A percentile compares a stretch with the other conserved stretches of the same genome.
Conservation (phyloP, 2,797 vertebrate genomes). For the Sebastes taczanowskii region DNA sequence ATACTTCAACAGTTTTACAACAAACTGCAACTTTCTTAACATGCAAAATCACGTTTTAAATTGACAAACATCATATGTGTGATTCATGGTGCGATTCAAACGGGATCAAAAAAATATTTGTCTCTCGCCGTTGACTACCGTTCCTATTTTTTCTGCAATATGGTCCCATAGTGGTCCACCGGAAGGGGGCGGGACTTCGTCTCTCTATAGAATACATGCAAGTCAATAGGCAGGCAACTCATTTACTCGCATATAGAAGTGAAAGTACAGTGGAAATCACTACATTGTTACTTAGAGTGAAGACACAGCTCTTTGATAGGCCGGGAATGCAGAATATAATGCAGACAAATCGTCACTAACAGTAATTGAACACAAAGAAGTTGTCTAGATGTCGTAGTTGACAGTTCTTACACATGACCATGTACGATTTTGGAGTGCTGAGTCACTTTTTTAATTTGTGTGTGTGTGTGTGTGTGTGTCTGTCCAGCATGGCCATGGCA, state of each 20-base stretch:
- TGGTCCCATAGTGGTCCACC: too few species aligned
- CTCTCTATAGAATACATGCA: neutral
- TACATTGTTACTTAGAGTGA: neutral
- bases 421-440: neutral
- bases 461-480: slow-evolving; percentile 15
- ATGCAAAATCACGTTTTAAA: too few species aligned
- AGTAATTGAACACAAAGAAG: neutral
- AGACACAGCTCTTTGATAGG: neutral
- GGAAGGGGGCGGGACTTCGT: too few species aligned
- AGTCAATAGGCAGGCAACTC: neutral
- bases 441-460: slow-evolving; percentile 19
- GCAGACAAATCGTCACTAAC: neutral
- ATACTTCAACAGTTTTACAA: too few species aligned
- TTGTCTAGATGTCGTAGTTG: neutral
- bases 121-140: too few species aligned
- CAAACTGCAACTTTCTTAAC: too few species aligned
- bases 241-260: neutral
- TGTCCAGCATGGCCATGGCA: slow-evolving; percentile 79
- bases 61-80: too few species aligned
- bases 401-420: neutral
- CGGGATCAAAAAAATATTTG: too few species aligned
- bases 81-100: too few species aligned
- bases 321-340: neutral
- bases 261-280: neutral
- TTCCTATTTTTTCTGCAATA: too few species aligned